Percentiles rank a stretch among this genome's conserved stretches.
Conservation (phyloP, 2,888 invertebrate species). For the Agrochola circellaris region DNA sequence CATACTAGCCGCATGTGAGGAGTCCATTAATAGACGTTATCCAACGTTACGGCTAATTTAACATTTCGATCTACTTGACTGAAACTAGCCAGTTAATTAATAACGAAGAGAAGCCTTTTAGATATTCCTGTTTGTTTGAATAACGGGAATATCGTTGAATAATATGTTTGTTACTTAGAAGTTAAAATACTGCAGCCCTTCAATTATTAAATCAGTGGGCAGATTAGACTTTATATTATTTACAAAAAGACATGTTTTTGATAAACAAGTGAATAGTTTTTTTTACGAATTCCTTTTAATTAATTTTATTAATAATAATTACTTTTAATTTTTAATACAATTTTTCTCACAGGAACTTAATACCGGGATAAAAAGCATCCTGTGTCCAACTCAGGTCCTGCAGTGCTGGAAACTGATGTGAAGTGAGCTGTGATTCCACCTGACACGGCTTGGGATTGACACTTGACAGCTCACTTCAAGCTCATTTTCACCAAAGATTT, state of each 20-base stretch:
- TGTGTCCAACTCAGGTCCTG: neutral
- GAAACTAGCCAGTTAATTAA: conserved; percentile 24
- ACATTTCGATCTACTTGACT: conserved; percentile 42
- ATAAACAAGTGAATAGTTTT: neutral
- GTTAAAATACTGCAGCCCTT: neutral
- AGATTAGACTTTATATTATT: no score
- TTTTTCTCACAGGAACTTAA: neutral
- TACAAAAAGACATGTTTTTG: no score
- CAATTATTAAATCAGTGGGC: no score
- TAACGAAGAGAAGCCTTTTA: conserved; percentile 11
- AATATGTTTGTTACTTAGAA: neutral
- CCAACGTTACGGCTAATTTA: conserved; percentile 46
- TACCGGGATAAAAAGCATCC: neutral
- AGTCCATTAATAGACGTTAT: conserved; percentile 46
- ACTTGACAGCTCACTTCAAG: no score
- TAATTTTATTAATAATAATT: no score
- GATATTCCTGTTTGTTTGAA: neutral
- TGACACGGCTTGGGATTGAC: no score
- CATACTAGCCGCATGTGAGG: conserved; percentile 29
- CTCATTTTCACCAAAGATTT: no score
- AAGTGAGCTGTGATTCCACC: no score
- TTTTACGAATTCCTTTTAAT: no score
- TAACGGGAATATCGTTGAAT: neutral
- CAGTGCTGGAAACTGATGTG: no score
- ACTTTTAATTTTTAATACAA: no score